Evolutionary conservation across 2,888 invertebrate genomes (phyloP).

Genomic region (Ptilodon capucinus): DNA sequence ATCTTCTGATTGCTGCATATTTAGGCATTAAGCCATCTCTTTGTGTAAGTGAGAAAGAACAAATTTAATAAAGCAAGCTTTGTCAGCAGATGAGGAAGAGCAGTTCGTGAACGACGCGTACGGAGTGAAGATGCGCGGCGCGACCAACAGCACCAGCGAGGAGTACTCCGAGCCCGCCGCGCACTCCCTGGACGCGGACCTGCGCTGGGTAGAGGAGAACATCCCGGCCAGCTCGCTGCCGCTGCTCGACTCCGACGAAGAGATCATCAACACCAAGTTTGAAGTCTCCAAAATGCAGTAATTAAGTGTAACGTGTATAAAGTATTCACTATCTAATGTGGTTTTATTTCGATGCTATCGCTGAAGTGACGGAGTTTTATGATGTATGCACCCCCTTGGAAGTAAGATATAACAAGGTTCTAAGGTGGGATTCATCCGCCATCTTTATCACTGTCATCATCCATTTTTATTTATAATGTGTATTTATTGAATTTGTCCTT

Average conservation of each 20-base stretch:
- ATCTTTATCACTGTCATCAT: no score
- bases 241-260: constrained; percentile 88
- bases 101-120: constrained; percentile 93
- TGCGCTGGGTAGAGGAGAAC: constrained; percentile 96
- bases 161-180: constrained; percentile 35
- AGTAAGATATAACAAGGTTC: no score
- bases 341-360: constrained; percentile 22
- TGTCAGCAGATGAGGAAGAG: constrained; percentile 88
- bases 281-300: constrained; percentile 95
- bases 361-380: no score
- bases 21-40: no score
- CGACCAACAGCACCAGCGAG: constrained; percentile 46
- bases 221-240: constrained; percentile 90
- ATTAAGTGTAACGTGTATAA: constrained; percentile 49
- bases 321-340: constrained; percentile 46
- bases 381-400: no score
- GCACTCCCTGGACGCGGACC: constrained; percentile 67
- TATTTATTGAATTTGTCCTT: no score
- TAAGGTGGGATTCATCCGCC: no score
- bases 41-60: no score
- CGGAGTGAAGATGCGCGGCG: constrained; percentile 89
- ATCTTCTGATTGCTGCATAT: no score
- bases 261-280: constrained; percentile 92
- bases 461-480: no score
- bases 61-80: not conserved